A percentile compares a stretch with the other conserved stretches of the same genome.
Conservation (phyloP, 2,113 vertebrate genomes). For the Tamias sibiricus region DNA sequence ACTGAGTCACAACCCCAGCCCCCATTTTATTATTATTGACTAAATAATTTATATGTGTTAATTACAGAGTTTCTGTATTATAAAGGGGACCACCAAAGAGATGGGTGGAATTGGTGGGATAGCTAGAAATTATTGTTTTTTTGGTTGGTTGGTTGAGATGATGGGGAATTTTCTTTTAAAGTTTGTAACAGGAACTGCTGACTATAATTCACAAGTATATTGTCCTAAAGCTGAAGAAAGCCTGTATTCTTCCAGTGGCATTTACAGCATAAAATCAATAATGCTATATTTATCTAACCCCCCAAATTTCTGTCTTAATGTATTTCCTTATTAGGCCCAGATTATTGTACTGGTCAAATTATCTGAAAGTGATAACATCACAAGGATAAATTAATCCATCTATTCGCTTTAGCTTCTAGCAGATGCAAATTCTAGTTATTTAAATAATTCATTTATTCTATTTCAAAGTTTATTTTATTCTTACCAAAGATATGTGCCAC, state of each 20-base stretch:
- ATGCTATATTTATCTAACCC: neutral
- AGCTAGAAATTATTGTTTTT: neutral
- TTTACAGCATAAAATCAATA: neutral
- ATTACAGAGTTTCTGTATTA: neutral
- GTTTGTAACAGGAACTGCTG: neutral
- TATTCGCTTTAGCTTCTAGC: neutral
- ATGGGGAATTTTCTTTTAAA: neutral
- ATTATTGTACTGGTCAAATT: neutral
- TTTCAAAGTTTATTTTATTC: neutral
- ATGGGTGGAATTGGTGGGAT: neutral
- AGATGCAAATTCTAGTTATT: neutral
- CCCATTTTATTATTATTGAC: neutral
- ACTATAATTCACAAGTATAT: neutral
- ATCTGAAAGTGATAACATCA: neutral
- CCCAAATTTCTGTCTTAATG: neutral
- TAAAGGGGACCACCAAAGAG: neutral
- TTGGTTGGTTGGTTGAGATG: neutral
- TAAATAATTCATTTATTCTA: neutral
- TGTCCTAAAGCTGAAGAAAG: constrained; percentile 8
- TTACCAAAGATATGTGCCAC: neutral
- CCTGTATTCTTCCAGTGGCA: neutral
- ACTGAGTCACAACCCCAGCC: no score
- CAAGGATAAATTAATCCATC: neutral
- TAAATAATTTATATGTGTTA: neutral
- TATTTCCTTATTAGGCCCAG: neutral